A percentile compares a stretch with the other conserved stretches of the same genome.
Conservation (phyloP, 1,140 invertebrate genomes). For the Telenomus remus region DNA sequence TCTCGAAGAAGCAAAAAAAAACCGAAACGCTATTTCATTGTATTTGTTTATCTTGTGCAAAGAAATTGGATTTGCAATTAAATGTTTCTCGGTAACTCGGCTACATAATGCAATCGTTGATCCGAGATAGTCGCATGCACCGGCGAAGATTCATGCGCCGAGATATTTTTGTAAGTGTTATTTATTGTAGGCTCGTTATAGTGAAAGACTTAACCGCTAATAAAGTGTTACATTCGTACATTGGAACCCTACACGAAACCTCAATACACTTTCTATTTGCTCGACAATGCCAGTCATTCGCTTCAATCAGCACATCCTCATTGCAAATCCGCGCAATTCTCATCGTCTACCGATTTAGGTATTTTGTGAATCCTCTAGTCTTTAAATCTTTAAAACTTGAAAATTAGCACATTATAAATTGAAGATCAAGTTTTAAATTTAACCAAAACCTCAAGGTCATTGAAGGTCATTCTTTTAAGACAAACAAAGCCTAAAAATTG, state of each 20-base stretch:
- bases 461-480: no score
- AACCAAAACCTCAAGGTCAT: no score
- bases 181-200: constrained; percentile 59
- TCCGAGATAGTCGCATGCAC: constrained; percentile 18
- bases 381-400: not conserved
- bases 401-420: no score
- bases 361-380: constrained; percentile 62
- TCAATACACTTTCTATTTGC: constrained; percentile 64
- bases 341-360: constrained; percentile 66
- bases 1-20: no score
- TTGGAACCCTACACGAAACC: constrained; percentile 61
- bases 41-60: not conserved
- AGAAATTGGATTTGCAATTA: constrained; percentile 12
- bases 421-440: no score
- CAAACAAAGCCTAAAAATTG: no score
- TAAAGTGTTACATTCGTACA: constrained; percentile 56
- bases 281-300: constrained; percentile 69
- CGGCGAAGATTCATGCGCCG: constrained; percentile 43
- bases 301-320: constrained; percentile 73
- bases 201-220: constrained; percentile 55
- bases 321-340: constrained; percentile 68
- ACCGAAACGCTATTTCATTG: no score
- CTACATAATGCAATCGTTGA: constrained; percentile 27
- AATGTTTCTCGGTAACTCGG: constrained; percentile 3
- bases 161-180: constrained; percentile 59